Evolutionary conservation across 2,888 invertebrate genomes (phyloP), one percentile per base, ranked within the genome.

Genomic region (Polydrusus cervinus): DNA sequence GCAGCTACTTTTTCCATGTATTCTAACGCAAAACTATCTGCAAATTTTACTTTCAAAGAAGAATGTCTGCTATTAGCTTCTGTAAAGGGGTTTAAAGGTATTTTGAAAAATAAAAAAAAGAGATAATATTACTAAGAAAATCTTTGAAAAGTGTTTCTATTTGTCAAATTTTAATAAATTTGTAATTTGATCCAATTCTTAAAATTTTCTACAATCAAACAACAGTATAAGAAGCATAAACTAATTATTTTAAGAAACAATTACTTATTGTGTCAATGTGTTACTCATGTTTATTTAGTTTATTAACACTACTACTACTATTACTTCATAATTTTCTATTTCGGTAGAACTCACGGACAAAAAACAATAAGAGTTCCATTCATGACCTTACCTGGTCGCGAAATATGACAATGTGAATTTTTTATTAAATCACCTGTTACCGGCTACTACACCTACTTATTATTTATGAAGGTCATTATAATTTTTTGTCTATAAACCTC

Each of bases 361-460:
- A 16, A 47, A 16, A 47, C 16, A 16, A 47, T 16, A 16, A 14
- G 3, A 47, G 16, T 47, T 47, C n/a, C 47, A 47, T 47, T n/a
- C 9, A 16, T 16, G 9, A 47, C 16, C 8, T 47, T 47, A 16
- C 47, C 14, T 16, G 47, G 7, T 47, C 47, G 14, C 14, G 16
- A 47, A 47, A 16, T 47, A 9, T 16, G 3, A 16, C 47, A 47
- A 16, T 47, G 47, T 45, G 45, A 45, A 45, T 16, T 47, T n/a
- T 47, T 47, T 47, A 16, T 14, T 47, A 47, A 14, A 16, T 47
- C 16, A 47, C 16, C 47, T n/a, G 47, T 47, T 47, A 47, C 43
- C 43, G 11, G n/a, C 43, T n/a, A 43, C n/a, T n/a, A 47, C 7
- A 1, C 1, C 2, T 16, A 16, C 9, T 16, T 14, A 47, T 16